Percentiles rank a stretch among this genome's conserved stretches.
These are phyloP conservation scores for Platalea minor DNA, from an alignment of 2,797 vertebrate genomes.

Conservation along the genomic window DNA sequence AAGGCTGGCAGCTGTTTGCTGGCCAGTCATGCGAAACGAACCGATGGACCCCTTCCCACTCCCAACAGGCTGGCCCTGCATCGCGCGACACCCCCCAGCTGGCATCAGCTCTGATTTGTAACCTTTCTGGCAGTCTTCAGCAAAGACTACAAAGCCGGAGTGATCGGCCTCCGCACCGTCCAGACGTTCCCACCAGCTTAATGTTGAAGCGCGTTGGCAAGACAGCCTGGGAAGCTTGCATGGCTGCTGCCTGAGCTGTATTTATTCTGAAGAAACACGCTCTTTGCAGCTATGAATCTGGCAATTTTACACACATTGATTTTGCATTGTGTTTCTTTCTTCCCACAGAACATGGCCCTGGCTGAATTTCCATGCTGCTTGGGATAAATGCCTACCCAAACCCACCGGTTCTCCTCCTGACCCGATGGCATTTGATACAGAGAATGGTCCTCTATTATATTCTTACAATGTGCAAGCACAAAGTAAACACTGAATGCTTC, in stretches of 20 bases:
- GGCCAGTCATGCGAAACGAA: accelerated
- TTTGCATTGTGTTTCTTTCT: not conserved
- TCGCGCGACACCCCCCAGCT: accelerated
- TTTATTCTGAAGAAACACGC: not conserved
- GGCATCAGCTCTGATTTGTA: not conserved
- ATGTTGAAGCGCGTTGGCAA: not conserved
- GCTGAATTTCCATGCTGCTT: not conserved
- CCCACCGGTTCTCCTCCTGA: not conserved
- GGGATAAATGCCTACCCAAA: not conserved
- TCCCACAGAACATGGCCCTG: not conserved
- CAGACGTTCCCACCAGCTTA: not conserved
- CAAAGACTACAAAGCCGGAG: not conserved
- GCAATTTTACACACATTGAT: not conserved
- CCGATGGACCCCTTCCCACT: accelerated
- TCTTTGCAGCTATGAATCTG: not conserved
- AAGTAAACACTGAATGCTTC: conserved; percentile 48
- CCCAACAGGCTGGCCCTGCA: not conserved
- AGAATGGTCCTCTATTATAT: not conserved
- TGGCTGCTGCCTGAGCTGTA: not conserved
- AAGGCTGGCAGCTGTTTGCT: not conserved
- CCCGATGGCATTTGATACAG: not conserved
- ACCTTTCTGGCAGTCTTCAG: not conserved
- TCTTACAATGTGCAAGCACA: conserved; percentile 8
- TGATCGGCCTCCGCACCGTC: not conserved
- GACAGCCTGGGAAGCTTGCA: not conserved